Base-by-base conservation (phyloP, 2,888 invertebrate species). In the Cantharis flavilabris region DNA sequence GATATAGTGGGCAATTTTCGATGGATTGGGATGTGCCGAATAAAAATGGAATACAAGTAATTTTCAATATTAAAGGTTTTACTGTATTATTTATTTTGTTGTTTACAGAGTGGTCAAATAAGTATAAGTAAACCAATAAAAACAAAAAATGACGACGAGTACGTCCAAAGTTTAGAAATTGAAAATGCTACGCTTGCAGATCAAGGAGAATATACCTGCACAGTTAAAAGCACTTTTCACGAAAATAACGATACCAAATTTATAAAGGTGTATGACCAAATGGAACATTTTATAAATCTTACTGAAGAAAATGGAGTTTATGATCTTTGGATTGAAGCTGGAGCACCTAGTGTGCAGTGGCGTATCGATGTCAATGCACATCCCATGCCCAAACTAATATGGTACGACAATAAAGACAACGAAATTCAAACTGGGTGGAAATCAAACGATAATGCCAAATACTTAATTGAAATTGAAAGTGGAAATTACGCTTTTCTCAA, bases 291-390 rank as follows among this genome's bases (percentile, higher is more conserved):
- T 75, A 84, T 89, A 23, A 80, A 84, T 18, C 80, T 89, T 63
- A 81, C 78, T 0, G 88, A 88, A 82, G 85, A 84, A 71, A 86
- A 87, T 75, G 81, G 83, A 30, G 76, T 84, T 14, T 82, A 83
- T 74, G 78, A 80, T 16, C 83, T 87, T 62, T 80, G 81, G 7
- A 82, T 78, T 3, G 75, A 80, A 33, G 88, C 88, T 13, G 88
- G 87, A 10, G 82, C 82, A 11, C 75, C 80, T 20, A 82, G 83
- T 3, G 87, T 91, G 1, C 88, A 88, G 79, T 92, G 92, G 90
- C 87, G 88, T 3, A 90, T 91, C 0, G 84, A 89, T 23, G 89
- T 92, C 33, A 87, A 89, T 49, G 91, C 91, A 0, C 91, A 90
- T 86, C 93, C 93, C 0, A 76, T 83, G 70, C 90, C 92, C 23